Evolutionary conservation across 1,140 invertebrate species (phyloP), one percentile per base, ranked within the genome.

Genomic region (Eurosta solidaginis): DNA sequence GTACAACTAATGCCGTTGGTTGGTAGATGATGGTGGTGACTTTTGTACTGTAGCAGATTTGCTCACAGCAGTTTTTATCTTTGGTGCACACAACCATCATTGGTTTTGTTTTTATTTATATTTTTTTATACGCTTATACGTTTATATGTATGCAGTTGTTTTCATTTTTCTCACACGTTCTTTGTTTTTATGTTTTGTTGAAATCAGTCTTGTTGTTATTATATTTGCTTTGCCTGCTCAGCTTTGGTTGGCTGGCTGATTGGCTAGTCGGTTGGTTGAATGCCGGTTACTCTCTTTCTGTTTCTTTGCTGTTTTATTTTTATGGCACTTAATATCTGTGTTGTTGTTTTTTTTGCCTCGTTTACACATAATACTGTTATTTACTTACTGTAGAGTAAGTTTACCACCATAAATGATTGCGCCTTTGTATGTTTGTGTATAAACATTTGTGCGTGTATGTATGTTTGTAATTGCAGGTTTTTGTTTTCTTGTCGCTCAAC

Each of bases 1-100:
- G 10, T 10, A 40, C 1, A 89, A 95, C 5, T 97, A 96, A 85
- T 96, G 96, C 0, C 91, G 96, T 1, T 89, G 96, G 22, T 96
- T 5, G 29, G n/a, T n/a, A n/a, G n/a, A n/a, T n/a, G n/a, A n/a
- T 68, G 33, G 59, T 68, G 59, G 59, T 68, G 59, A 68, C 12
- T 42, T 68, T 36, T 68, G 50, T 25, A 54, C 50, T 59, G 3
- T 36, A 59, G 59, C 33, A 33, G n/a, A 40, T 68, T 68, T 68
- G n/a, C n/a, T n/a, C n/a, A n/a, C n/a, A 20, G 14, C 22, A 42
- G 59, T 22, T 14, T 25, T 22, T 52, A 22, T 52, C n/a, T 25
- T 52, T 68, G 27, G 17, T 42, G 12, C 3, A n/a, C 12, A 36
- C 33, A 36, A 68, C 33, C 59, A 68, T 9, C 59, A 22, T 40